phyloP scores from a whole-genome alignment of 2,797 vertebrate genomes.

The Tangara arthus region DNA sequence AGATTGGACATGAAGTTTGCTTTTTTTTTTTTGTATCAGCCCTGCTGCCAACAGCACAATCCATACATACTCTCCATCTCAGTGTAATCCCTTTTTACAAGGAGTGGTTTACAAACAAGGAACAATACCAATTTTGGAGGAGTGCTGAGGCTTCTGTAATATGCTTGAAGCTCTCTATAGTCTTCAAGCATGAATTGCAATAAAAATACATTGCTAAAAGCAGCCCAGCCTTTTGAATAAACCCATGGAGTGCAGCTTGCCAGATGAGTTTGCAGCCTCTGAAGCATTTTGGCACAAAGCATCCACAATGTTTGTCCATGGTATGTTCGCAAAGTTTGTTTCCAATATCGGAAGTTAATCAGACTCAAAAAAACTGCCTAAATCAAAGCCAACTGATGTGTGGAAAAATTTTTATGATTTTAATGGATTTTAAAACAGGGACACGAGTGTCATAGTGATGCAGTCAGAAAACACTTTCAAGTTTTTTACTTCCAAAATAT shows the following conservation, averaged over 20 bases:
- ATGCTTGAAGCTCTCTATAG: neutral
- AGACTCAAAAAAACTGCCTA: neutral
- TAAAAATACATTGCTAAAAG: neutral
- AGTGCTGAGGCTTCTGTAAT: neutral
- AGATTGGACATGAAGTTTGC: neutral
- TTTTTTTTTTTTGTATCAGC: neutral
- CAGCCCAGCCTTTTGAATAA: neutral
- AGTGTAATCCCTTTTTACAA: neutral
- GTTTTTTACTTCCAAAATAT: slow-evolving; percentile 51
- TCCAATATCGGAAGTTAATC: neutral
- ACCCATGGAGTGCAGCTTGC: neutral
- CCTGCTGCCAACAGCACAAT: neutral
- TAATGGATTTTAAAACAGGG: neutral
- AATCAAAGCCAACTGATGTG: neutral
- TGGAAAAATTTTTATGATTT: neutral
- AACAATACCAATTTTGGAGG: neutral
- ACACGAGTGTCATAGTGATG: neutral
- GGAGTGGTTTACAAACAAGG: neutral
- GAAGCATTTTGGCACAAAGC: neutral
- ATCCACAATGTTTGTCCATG: fast-evolving
- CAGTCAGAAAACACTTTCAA: slow-evolving; percentile 16
- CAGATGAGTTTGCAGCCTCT: neutral
- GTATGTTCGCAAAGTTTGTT: neutral
- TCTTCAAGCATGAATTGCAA: neutral
- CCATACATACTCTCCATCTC: neutral